These are phyloP conservation scores for Drosophila diplacantha DNA, from an alignment of 2,888 invertebrate genomes.

Conservation along the genomic window DNA sequence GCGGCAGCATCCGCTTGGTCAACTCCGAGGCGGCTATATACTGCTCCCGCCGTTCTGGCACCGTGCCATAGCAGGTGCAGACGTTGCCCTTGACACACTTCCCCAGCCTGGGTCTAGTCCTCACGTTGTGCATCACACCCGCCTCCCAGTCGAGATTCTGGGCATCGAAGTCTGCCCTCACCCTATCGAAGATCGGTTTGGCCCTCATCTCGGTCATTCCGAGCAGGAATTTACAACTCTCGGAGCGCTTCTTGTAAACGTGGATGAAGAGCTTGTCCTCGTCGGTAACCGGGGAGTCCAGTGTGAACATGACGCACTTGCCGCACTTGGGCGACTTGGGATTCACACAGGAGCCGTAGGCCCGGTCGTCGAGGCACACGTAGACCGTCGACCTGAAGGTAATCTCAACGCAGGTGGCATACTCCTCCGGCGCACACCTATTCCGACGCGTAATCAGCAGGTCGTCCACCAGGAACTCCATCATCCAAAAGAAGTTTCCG, in stretches of 20 bases:
- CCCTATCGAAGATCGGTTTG: slow-evolving; percentile 73
- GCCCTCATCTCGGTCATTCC: slow-evolving; percentile 72
- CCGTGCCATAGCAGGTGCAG: slow-evolving; percentile 68
- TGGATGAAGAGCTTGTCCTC: slow-evolving; percentile 72
- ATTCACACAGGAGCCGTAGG: slow-evolving; percentile 71
- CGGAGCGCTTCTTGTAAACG: slow-evolving; percentile 74
- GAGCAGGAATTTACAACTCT: slow-evolving; percentile 75
- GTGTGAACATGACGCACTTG: slow-evolving; percentile 74
- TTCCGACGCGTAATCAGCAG: slow-evolving; percentile 74
- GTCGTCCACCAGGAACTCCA: slow-evolving; percentile 76
- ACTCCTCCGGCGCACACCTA: slow-evolving; percentile 76
- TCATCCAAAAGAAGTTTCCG: slow-evolving; percentile 70
- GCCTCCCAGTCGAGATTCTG: slow-evolving; percentile 71
- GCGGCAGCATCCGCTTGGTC: slow-evolving; percentile 73
- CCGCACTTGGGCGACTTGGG: slow-evolving; percentile 65
- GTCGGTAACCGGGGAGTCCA: slow-evolving; percentile 71
- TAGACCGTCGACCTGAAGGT: slow-evolving; percentile 75
- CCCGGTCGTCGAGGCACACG: slow-evolving; percentile 73
- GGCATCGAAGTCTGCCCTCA: slow-evolving; percentile 66
- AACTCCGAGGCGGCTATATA: slow-evolving; percentile 72
- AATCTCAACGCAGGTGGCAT: slow-evolving; percentile 75
- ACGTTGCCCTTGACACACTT: slow-evolving; percentile 6
- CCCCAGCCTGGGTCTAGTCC: slow-evolving; percentile 9
- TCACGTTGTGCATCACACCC: slow-evolving; percentile 39
- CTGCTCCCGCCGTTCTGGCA: slow-evolving; percentile 60